Evolutionary conservation across 2,113 vertebrate species (phyloP).

Genomic region (Mobula hypostoma): DNA sequence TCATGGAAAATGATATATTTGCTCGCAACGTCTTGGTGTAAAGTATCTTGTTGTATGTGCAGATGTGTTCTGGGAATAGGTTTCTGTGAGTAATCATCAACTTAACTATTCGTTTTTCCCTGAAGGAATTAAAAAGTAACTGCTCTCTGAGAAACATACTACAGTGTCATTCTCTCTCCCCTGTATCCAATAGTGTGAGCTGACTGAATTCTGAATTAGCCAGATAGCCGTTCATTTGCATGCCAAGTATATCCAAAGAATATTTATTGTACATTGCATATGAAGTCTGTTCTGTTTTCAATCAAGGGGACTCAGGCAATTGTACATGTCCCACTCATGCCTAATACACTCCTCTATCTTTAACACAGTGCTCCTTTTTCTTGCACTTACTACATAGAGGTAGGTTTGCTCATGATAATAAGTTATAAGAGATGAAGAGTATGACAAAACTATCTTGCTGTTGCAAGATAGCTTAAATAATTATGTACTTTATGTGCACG

Average conservation of each 20-base stretch:
- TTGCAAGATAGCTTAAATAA: not conserved
- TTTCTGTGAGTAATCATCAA: too few species aligned
- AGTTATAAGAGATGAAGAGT: not conserved
- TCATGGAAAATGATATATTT: too few species aligned
- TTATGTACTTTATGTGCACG: not conserved
- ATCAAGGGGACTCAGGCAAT: not conserved
- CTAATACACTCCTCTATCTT: not conserved
- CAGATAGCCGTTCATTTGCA: not conserved
- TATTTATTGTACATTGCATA: not conserved
- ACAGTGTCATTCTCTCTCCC: not conserved
- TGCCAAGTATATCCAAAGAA: not conserved
- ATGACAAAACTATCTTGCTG: not conserved
- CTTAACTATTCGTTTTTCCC: too few species aligned
- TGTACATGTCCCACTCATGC: not conserved
- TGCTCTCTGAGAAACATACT: too few species aligned
- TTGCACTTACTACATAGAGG: not conserved
- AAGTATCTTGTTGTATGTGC: too few species aligned
- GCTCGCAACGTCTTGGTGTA: too few species aligned
- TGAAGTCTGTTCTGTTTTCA: not conserved
- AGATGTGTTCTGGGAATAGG: too few species aligned
- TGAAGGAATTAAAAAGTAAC: too few species aligned
- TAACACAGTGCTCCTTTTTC: not conserved
- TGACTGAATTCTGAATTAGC: not conserved
- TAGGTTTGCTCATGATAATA: not conserved
- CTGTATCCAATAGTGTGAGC: not conserved